These are phyloP conservation scores for Epizoanthus fatuus DNA, from an alignment of 92 coral and sea anemone species.

Conservation along the genomic window DNA sequence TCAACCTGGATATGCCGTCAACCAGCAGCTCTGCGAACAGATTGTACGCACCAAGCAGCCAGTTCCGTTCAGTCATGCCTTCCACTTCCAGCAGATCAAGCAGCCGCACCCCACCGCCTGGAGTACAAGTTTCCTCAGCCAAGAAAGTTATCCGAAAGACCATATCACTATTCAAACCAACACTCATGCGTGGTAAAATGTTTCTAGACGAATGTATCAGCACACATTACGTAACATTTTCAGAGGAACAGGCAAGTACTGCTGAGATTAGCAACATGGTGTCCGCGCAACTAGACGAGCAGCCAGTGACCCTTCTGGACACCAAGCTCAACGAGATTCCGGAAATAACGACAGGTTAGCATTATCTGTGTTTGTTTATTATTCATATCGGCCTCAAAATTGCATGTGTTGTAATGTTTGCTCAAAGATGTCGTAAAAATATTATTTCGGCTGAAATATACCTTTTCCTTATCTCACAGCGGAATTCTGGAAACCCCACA, in stretches of 20 bases:
- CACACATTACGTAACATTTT: slow-evolving; percentile 1
- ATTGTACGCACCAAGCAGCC: background rate
- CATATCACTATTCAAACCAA: background rate
- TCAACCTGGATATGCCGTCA: background rate
- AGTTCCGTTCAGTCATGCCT: slow-evolving; percentile 5
- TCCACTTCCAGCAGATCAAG: slow-evolving; percentile 2
- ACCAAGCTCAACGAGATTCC: slow-evolving; percentile 15
- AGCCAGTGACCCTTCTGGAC: slow-evolving; percentile 16
- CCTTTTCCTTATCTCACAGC: slow-evolving; percentile 5
- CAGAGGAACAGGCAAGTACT: slow-evolving; percentile 17
- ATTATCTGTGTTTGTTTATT: background rate
- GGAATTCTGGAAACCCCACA: slow-evolving; percentile 18
- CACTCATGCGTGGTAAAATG: background rate
- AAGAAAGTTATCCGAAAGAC: slow-evolving; percentile 6
- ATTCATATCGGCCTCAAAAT: background rate
- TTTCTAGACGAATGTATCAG: background rate
- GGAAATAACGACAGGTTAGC: slow-evolving; percentile 32
- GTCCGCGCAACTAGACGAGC: slow-evolving; percentile 9
- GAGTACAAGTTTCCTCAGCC: background rate
- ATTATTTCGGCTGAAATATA: background rate
- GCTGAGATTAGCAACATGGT: background rate
- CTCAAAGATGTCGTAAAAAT: background rate
- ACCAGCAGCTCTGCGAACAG: background rate
- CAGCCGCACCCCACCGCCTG: slow-evolving; percentile 18
- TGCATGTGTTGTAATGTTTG: too few species aligned